Evolutionary conservation across 2,797 vertebrate species (phyloP), one percentile per base, ranked within the genome.

Genomic region (Notolabrus celidotus): DNA sequence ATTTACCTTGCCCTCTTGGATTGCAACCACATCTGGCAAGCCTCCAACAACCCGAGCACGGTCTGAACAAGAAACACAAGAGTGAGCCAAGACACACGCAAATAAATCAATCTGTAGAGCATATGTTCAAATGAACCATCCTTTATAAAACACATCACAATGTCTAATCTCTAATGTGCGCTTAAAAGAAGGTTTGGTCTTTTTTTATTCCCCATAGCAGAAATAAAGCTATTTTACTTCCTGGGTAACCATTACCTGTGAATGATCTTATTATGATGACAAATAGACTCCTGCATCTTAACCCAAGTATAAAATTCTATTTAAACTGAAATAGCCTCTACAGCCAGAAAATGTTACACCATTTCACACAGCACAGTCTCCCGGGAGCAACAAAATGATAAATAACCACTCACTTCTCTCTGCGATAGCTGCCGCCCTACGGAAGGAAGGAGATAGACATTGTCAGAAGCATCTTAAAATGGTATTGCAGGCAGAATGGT

Each of bases 1-100:
- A 75, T 69, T 88, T 95, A 99, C 98, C 96, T 99, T 99, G 93
- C 98, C 97, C 90, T 99, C 96, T 79, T 99, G 97, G 91, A 99
- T 99, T 64, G 98, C 96, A 90, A 99, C 98, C 86, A 98, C 97
- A 50, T 99, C 98, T 7, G 98, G 98, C 90, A 99, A 92, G 22
- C 98, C 97, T 68, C 98, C 98, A 87, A 99, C 49, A 42, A 99
- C 97, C 31, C 98, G 96, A 56, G 97, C 98, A 0, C 98, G 97
- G 90, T 99, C 98, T 99, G 84, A 43, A 94, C 91, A 83, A 56
- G 78, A 64, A 92, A 73, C 15, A 57, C 38, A 64, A 70, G 29
- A 67, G 62, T 61, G 49, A 81, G 52, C 19, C 47, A 61, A 39
- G 38, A 56, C 16, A n/a, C 4, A 63, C 16, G n/a, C 4, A 63